Evolutionary conservation across 2,797 vertebrate genomes (phyloP), one percentile per base, ranked within the genome.

Genomic region (Botia almorhae): DNA sequence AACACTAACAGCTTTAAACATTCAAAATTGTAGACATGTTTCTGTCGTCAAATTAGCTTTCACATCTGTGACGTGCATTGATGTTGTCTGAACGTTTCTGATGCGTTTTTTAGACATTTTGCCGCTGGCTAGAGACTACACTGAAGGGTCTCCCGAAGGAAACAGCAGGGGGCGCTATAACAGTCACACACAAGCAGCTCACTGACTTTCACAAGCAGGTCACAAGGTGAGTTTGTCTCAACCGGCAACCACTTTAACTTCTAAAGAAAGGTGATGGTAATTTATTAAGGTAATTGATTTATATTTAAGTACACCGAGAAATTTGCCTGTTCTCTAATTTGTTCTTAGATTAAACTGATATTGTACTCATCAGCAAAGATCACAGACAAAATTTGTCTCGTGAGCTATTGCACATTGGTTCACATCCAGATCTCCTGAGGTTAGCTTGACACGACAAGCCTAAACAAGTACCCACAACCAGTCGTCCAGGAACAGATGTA

Each of bases 141-240:
- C 92, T 99, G 89, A 99, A 99, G 89, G 95, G 95, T 78, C 91
- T 99, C 87, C 97, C 97, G 19, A 99, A 99, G 92, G 97, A 98
- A 89, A 96, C 96, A 39, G 93, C 96, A 0, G 97, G 96, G 56
- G 97, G 97, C 63, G 97, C 97, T 0, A 93, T 98, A 85, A 96
- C 96, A 0, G 97, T 98, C 86, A 98, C 97, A 29, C 96, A 98
- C 93, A 99, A 98, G 83, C 97, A 99, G 91, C 96, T 99, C 85
- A 99, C 97, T 8, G 97, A 99, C 85, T 98, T 99, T 90, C 97
- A 99, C 91, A 98, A 98, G 86, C 96, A 98, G 93, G 97, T 98
- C 88, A 99, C 97, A 76, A 98, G 97, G 97, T 98, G 82, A 95
- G 94, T 70, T 68, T n/a, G 56, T 8, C 39, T 58, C 11, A 43